These are phyloP conservation scores for Phalacrocorax brasilianus DNA, from an alignment of 2,113 vertebrate species.

Conservation along the genomic window DNA sequence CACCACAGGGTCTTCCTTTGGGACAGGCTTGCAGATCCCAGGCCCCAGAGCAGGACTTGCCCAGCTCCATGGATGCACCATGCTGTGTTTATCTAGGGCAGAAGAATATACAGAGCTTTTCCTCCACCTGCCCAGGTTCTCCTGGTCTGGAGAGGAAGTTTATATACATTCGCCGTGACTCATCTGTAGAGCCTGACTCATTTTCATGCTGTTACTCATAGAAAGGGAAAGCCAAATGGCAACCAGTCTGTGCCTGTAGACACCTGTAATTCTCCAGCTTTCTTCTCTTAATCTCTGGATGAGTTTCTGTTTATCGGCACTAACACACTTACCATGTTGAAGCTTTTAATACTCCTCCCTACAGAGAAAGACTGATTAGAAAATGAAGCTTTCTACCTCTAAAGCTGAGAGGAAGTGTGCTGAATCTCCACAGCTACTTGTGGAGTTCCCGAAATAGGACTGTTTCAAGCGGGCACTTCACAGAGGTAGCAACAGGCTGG, in stretches of 20 bases:
- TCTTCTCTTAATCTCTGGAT: conserved; percentile 1
- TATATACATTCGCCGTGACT: background rate
- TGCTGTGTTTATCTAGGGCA: background rate
- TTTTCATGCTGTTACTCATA: conserved; percentile 43
- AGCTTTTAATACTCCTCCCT: background rate
- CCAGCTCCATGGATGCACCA: background rate
- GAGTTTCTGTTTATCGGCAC: background rate
- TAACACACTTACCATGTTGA: background rate
- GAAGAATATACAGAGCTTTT: background rate
- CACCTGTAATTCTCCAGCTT: conserved; percentile 52
- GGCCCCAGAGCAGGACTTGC: background rate
- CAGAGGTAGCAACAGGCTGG: background rate
- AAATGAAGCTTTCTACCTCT: background rate
- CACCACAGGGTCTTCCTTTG: background rate
- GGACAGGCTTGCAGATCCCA: background rate
- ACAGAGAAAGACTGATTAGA: background rate
- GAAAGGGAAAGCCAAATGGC: conserved; percentile 31
- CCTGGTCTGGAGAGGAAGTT: background rate
- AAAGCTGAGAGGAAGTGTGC: background rate
- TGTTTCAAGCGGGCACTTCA: background rate
- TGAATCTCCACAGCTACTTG: background rate
- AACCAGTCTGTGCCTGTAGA: conserved; percentile 57
- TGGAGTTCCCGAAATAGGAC: background rate
- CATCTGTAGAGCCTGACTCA: conserved; percentile 28
- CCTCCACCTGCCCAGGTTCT: conserved; percentile 19